Evolutionary conservation across 2,888 invertebrate genomes (phyloP).

Genomic region (Philopedon plagiatum): DNA sequence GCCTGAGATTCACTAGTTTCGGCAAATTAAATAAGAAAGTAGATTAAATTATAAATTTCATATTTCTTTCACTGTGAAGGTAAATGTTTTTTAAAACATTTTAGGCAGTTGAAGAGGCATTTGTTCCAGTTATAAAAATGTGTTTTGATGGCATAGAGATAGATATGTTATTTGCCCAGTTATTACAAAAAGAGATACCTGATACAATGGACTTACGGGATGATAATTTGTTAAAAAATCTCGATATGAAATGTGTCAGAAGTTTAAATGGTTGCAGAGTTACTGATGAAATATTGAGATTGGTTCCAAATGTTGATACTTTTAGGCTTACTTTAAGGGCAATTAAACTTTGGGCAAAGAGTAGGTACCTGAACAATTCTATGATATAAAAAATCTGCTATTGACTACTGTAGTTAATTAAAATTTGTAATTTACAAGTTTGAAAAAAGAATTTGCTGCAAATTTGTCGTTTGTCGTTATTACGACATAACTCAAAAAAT

Average conservation of each 20-base stretch:
- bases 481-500: too few species aligned
- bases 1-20: too few species aligned
- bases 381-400: too few species aligned
- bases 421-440: too few species aligned
- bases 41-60: too few species aligned
- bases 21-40: not conserved
- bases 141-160: conserved; percentile 99
- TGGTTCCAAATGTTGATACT: conserved; percentile 95
- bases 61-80: too few species aligned
- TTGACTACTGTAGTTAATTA: too few species aligned
- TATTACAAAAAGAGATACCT: conserved; percentile 96
- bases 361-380: conserved; percentile 76
- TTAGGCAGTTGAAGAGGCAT: conserved; percentile 96
- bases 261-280: conserved; percentile 98
- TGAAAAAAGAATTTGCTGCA: too few species aligned
- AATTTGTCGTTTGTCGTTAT: too few species aligned
- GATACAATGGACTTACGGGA: conserved; percentile 91
- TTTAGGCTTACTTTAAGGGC: conserved; percentile 94
- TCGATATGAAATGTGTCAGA: conserved; percentile 96
- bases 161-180: conserved; percentile 96
- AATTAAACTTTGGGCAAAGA: conserved; percentile 98
- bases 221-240: conserved; percentile 91
- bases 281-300: conserved; percentile 96
- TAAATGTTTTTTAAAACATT: conserved; percentile 40
- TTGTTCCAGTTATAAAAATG: conserved; percentile 99